Evolutionary conservation across 2,113 vertebrate genomes (phyloP).

Genomic region (Mungos mungo): DNA sequence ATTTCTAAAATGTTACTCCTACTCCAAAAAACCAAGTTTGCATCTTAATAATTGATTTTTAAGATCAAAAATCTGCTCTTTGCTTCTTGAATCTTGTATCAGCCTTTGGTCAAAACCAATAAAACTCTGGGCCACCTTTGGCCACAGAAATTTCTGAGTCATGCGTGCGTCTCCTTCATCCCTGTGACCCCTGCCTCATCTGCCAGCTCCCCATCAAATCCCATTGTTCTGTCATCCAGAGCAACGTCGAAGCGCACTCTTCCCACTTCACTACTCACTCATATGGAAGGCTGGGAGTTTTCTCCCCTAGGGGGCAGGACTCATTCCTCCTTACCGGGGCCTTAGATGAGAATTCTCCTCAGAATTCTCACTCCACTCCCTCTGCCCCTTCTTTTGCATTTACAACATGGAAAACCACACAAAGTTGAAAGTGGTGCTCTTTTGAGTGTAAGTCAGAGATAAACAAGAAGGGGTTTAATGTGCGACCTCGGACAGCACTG

Average conservation of each 20-base stretch:
- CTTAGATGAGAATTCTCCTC: not conserved
- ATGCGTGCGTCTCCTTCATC: fast-evolving
- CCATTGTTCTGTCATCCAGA: not conserved
- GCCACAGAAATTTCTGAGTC: not conserved
- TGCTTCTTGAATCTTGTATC: not conserved
- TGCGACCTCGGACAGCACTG: not conserved
- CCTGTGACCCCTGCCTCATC: not conserved
- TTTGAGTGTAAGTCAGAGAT: not conserved
- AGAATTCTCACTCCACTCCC: too few relatives aligned
- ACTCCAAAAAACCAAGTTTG: not conserved
- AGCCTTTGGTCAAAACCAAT: not conserved
- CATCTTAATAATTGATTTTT: conserved; percentile 10
- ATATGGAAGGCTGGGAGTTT: not conserved
- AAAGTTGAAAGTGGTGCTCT: not conserved
- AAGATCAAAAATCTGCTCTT: not conserved
- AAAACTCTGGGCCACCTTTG: not conserved
- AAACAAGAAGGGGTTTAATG: conserved; percentile 10
- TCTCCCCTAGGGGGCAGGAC: too few relatives aligned
- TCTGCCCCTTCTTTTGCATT: not conserved
- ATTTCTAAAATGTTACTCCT: not conserved
- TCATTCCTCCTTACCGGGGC: too few relatives aligned
- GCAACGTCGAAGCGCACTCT: not conserved
- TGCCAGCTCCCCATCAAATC: not conserved
- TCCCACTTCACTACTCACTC: fast-evolving
- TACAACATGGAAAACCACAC: not conserved